Base-by-base conservation (phyloP, 2,797 vertebrate species). In the Liparis tanakae region DNA sequence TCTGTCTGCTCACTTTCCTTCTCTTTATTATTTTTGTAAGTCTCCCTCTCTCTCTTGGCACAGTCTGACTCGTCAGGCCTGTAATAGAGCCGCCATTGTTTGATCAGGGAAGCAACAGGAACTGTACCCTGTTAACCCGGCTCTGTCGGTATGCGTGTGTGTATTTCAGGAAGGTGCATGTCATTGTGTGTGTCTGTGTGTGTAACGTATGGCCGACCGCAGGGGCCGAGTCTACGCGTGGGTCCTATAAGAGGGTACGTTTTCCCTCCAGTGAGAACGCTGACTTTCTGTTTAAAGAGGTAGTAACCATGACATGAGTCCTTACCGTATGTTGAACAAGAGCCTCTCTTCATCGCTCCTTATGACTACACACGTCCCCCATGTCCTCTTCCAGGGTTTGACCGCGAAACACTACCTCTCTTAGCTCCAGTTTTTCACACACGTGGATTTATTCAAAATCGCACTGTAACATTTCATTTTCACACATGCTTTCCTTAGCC, bases 61-160 rank as follows among this genome's bases (percentile, higher is more conserved):
- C 79, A 89, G 87, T 89, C 88, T 86, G 85, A 87, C 81, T 90
- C 91, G 91, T 93, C 82, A 87, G 90, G 88, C 72, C 88, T 91
- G 91, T 94, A 94, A 95, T 93, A 94, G 88, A 94, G 94, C 90
- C 88, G 81, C 91, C 88, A 94, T 95, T 95, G 94, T 95, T 93
- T 87, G 80, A 92, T 90, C 84, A 84, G 85, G 84, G 85, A 90
- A 89, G 90, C 92, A 90, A 93, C 93, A 91, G 89, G 90, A 93
- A 92, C 91, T 85, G 84, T 88, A 92, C 87, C 89, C 90, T 87
- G 86, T 80, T 92, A 92, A 91, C 88, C 91, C 85, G 46, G 83
- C 89, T 80, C 82, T 84, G 76, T 79, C 36, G 73, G 86, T 84
- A 80, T 90, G 79, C 70, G 41, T 62, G 44, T 12, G 10, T 56